phyloP scores from a whole-genome alignment of 1,140 invertebrate species.

The Nasonia vitripennis region DNA sequence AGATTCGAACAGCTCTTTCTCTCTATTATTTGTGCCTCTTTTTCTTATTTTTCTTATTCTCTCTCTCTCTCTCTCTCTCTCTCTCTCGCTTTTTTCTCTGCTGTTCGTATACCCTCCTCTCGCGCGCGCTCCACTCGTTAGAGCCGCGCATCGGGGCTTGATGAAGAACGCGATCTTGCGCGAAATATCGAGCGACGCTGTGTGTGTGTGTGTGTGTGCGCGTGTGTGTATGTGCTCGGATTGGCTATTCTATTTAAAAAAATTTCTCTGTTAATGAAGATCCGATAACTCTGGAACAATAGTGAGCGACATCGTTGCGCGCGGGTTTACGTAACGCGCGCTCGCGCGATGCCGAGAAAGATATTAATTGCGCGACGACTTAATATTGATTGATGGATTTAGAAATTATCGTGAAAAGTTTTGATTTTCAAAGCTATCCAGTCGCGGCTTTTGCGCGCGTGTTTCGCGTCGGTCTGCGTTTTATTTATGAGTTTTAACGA shows the following conservation, averaged over 20 bases:
- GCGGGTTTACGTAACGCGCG: slow-evolving; percentile 18
- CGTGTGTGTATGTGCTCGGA: not conserved
- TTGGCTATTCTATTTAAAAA: slow-evolving; percentile 46
- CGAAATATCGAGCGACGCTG: slow-evolving; percentile 37
- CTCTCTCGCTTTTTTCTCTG: not conserved
- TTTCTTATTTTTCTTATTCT: not conserved
- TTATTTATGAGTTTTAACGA: not conserved
- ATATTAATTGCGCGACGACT: slow-evolving; percentile 22
- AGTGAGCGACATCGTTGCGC: not conserved
- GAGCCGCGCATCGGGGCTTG: slow-evolving; percentile 16
- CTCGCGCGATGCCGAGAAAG: not conserved
- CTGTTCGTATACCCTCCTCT: not conserved
- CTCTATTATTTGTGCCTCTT: not conserved
- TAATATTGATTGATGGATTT: slow-evolving; percentile 14
- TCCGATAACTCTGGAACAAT: slow-evolving; percentile 44
- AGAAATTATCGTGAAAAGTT: not conserved
- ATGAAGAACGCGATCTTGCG: slow-evolving; percentile 49
- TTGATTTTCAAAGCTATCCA: not conserved
- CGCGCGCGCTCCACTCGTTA: slow-evolving; percentile 7
- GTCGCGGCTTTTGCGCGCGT: not conserved
- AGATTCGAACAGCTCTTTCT: slow-evolving; percentile 9
- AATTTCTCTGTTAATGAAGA: slow-evolving; percentile 42
- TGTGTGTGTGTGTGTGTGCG: not conserved
- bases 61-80: not conserved
- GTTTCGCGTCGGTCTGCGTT: too few species aligned